Evolutionary conservation across 2,888 invertebrate genomes (phyloP), one percentile per base, ranked within the genome.

Genomic region (Polylopha cassiicola): DNA sequence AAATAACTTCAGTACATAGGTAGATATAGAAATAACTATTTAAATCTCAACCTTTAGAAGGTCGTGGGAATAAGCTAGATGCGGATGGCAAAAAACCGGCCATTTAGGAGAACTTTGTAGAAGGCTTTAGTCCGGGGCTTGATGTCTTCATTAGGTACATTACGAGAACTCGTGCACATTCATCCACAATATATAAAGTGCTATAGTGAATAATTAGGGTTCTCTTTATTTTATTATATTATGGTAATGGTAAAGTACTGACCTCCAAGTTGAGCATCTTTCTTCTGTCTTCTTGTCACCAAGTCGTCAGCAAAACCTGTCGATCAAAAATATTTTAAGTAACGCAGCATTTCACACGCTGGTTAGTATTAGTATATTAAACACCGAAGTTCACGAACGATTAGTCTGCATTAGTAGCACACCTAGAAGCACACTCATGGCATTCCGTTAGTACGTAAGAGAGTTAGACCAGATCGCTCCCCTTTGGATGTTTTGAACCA

Each of bases 251-350:
- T 27, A 26, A 26, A 18, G 6, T 51, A 70, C 78, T 67, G 45
- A 86, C 86, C 86, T 64, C 86, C 86, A 50, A 86, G 69, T 66
- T 80, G 85, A 52, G 85, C 80, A 65, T 86, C 82, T 61, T 86
- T 86, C 59, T 86, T 86, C 53, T 84, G 85, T 68, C 86, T 73
- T 66, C 85, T 74, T 15, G 84, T 85, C 48, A 86, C 86, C 59
- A 84, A 64, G 63, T 86, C 86, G 58, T 86, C 86, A 58, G 84
- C 84, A 76, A 86, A 84, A 69, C 86, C 86, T 86, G 76, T 55
- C 13, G 44, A 63, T 30, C 13, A 34, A 42, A 33, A 9, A 32
- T 7, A 24, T 14, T 24, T 33, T 37, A 37, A 43, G 16, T n/a
- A 14, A 36, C 27, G 32, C 50, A 55, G 50, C 39, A 7, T 20